phyloP scores from a whole-genome alignment of 2,113 vertebrate species.

The Loxodonta africana region DNA sequence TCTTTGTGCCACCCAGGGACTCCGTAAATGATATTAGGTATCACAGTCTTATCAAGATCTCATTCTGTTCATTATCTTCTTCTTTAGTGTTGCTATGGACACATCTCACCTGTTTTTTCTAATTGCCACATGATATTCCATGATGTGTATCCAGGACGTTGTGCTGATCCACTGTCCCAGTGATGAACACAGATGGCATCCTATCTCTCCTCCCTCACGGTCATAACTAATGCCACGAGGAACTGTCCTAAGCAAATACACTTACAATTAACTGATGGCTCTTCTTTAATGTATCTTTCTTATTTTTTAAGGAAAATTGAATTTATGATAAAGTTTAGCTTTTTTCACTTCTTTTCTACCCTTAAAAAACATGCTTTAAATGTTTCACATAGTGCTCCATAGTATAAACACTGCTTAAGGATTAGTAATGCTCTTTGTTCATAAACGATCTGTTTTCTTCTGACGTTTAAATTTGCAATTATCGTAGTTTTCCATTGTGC shows the following conservation, averaged over 20 bases:
- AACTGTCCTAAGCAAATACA: neutral
- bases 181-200: neutral
- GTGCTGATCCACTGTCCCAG: neutral
- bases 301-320: neutral
- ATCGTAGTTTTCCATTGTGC: slow-evolving; percentile 43
- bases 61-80: neutral
- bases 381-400: neutral
- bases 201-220: neutral
- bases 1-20: too few species aligned
- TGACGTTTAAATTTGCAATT: slow-evolving; percentile 60
- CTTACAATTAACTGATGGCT: neutral
- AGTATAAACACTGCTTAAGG: slow-evolving; percentile 58
- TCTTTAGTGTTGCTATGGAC: neutral
- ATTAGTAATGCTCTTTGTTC: slow-evolving; percentile 63
- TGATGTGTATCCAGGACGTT: neutral
- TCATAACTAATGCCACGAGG: neutral
- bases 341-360: slow-evolving; percentile 57
- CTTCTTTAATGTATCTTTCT: slow-evolving; percentile 28
- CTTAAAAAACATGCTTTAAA: slow-evolving; percentile 12
- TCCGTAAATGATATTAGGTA: neutral
- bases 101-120: neutral
- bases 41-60: neutral
- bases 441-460: slow-evolving; percentile 69
- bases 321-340: slow-evolving; percentile 24
- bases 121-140: neutral